These are phyloP conservation scores for Gila robusta DNA, from an alignment of 2,797 vertebrate genomes.

Conservation along the genomic window DNA sequence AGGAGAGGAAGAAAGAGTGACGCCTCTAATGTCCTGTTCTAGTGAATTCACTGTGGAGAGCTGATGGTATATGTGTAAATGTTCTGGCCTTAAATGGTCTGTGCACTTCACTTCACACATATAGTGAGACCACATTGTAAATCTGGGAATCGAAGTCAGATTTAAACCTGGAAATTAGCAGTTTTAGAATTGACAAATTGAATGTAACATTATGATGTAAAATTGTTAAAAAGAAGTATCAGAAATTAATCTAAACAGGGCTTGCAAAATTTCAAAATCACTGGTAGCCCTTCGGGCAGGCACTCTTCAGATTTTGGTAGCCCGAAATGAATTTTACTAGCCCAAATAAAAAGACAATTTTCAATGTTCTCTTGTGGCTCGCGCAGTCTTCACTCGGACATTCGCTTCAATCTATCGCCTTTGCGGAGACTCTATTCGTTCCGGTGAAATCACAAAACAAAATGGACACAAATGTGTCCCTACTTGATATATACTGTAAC, in stretches of 20 bases:
- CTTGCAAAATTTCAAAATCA: no score
- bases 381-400: no score
- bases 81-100: conserved; percentile 13
- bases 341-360: no score
- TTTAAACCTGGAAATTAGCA: background rate
- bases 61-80: background rate
- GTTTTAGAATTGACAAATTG: background rate
- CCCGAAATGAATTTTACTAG: no score
- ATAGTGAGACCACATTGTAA: background rate
- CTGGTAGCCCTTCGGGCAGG: no score
- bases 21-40: conserved; percentile 4
- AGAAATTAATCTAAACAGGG: background rate
- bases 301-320: no score
- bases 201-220: background rate
- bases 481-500: no score
- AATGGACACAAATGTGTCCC: no score
- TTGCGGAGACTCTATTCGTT: no score
- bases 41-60: background rate
- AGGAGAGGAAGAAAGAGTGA: conserved; percentile 12
- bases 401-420: no score
- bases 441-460: no score
- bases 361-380: no score
- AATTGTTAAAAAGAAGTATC: background rate
- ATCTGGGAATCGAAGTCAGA: background rate
- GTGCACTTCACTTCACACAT: background rate